Percentiles rank a stretch among this genome's conserved stretches.
Conservation (phyloP, 2,888 invertebrate genomes). For the Tortricodes alternella region DNA sequence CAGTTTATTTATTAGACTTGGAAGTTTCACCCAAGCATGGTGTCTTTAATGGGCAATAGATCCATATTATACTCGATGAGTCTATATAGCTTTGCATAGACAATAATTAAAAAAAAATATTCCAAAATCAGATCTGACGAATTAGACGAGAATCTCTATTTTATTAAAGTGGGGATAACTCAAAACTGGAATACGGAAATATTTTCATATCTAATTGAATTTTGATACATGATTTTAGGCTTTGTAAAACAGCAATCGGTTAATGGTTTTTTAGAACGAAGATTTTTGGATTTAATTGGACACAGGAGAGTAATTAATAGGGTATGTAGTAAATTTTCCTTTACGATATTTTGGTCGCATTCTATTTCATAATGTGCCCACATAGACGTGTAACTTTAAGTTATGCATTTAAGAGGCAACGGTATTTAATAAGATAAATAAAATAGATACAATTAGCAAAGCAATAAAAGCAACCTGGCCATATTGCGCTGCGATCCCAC, state of each 20-base stretch:
- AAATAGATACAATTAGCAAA: slow-evolving; percentile 27
- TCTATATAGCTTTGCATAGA: not conserved
- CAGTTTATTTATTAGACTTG: slow-evolving; percentile 13
- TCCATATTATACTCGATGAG: not conserved
- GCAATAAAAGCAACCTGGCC: slow-evolving; percentile 28
- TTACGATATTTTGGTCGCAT: not conserved
- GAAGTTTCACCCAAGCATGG: slow-evolving; percentile 2
- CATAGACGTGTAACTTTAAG: slow-evolving; percentile 1
- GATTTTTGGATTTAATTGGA: no score
- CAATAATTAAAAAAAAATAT: no score
- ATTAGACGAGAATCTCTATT: no score
- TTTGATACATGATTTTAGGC: no score
- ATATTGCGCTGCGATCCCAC: slow-evolving; percentile 27
- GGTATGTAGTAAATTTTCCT: no score
- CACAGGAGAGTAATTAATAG: no score
- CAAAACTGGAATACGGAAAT: no score
- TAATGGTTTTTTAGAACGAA: no score
- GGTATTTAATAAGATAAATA: slow-evolving; percentile 3
- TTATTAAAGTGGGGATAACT: no score
- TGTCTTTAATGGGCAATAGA: slow-evolving; percentile 4
- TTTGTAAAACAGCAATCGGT: no score
- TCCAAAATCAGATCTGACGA: no score
- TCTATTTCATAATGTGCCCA: not conserved
- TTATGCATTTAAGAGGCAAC: not conserved
- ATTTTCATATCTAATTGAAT: no score